Evolutionary conservation across 2,888 invertebrate species (phyloP), one percentile per base, ranked within the genome.

Genomic region (Aelia acuminata): DNA sequence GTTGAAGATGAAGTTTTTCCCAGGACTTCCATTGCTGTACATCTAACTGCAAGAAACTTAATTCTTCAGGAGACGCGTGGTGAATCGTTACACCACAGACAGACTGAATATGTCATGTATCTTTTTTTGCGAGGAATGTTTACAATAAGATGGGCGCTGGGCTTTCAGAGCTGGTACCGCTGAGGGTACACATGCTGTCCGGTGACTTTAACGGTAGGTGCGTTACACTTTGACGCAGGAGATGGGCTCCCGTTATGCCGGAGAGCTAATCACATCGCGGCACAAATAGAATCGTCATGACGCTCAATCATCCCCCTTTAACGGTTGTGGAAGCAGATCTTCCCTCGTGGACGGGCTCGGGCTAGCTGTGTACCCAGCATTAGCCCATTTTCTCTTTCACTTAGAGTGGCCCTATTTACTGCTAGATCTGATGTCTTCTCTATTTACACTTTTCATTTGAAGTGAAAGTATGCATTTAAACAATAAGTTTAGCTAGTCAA

Each of bases 191-290:
- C 63, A 35, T 35, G 63, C 63, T 80, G 13, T 47, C 43, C 43
- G 39, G 80, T 43, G 80, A 80, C 80, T 80, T 80, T 80, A 80
- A 80, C 80, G 80, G 80, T 80, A 22, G 80, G 43, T 47, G 43
- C 80, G 43, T n/a, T 47, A 80, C 43, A 80, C n/a, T 22, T 39
- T 80, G n/a, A 80, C n/a, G n/a, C 43, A 80, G 43, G 22, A 80
- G 80, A 80, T 80, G 22, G 43, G 43, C 47, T 43, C 8, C 80
- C 80, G 80, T 80, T 80, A 80, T 39, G 15, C 0, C 43, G 2
- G 43, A n/a, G 43, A 80, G 80, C 43, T 80, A 80, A 80, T 80
- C 80, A 75, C 35, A 22, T 80, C 43, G 39, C 13, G 80, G 80
- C 43, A 43, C 43, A n/a, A 43, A 80, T 80, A 80, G 80, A 80